These are phyloP conservation scores for Euschistus heros DNA, from an alignment of 1,140 invertebrate species.

Conservation along the genomic window DNA sequence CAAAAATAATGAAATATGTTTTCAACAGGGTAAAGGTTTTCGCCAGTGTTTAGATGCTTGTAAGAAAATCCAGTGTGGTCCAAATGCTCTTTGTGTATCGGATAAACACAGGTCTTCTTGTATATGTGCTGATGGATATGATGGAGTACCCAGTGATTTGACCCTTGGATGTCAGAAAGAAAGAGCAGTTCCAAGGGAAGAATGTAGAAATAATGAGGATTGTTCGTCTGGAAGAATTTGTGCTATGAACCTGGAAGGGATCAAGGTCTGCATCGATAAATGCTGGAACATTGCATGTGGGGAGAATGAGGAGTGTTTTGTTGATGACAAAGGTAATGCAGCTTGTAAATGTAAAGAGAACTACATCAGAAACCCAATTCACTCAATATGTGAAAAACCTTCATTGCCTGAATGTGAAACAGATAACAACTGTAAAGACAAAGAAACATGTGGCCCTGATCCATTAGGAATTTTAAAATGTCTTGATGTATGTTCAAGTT, in stretches of 20 bases:
- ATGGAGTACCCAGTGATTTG: constrained; percentile 67
- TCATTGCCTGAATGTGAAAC: constrained; percentile 65
- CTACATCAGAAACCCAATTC: constrained; percentile 71
- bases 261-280: constrained; percentile 58
- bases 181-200: constrained; percentile 38
- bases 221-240: constrained; percentile 53
- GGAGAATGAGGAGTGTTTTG: constrained; percentile 63
- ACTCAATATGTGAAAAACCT: constrained; percentile 69
- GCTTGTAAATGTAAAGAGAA: constrained; percentile 63
- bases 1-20: constrained; percentile 69
- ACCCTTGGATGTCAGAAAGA: constrained; percentile 61
- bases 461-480: constrained; percentile 77
- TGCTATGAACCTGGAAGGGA: constrained; percentile 40
- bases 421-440: constrained; percentile 57
- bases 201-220: constrained; percentile 58
- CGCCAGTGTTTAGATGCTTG: constrained; percentile 78
- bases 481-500: constrained; percentile 57
- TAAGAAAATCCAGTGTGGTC: constrained; percentile 75
- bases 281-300: constrained; percentile 69
- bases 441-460: constrained; percentile 63
- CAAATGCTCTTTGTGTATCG: constrained; percentile 74
- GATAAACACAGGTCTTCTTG: constrained; percentile 73
- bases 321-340: constrained; percentile 51
- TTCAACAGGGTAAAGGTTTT: constrained; percentile 60
- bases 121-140: constrained; percentile 67